Conservation (phyloP, 2,113 vertebrate species). For the Chaetops frenatus region DNA sequence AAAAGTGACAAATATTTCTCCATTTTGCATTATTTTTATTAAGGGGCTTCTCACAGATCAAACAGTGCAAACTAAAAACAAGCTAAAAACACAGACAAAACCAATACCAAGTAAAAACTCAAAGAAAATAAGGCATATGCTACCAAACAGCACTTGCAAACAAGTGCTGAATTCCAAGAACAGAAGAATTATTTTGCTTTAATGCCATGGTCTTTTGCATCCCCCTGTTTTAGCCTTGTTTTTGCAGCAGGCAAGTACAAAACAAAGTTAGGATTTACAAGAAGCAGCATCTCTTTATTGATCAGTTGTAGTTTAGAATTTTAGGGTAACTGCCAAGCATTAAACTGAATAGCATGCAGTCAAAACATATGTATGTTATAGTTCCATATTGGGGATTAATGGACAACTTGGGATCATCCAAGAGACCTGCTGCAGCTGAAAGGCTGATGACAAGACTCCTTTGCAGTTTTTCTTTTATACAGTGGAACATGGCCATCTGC, state of each 20-base stretch:
- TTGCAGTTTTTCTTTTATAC: background rate
- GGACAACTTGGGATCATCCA: background rate
- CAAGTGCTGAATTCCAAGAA: background rate
- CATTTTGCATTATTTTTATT: background rate
- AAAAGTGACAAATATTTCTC: background rate
- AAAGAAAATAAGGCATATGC: background rate
- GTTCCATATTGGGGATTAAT: background rate
- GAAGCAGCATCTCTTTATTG: background rate
- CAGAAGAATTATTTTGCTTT: background rate
- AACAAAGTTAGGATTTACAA: background rate
- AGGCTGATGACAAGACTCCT: background rate
- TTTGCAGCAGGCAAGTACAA: background rate
- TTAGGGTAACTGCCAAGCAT: background rate
- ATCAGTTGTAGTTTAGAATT: background rate
- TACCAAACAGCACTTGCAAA: background rate
- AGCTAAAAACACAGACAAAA: background rate
- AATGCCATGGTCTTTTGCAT: background rate
- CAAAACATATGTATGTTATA: background rate
- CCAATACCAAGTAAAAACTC: background rate
- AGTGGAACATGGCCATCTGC: background rate
- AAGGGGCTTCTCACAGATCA: background rate
- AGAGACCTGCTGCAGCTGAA: background rate
- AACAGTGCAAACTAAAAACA: background rate
- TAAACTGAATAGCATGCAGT: background rate
- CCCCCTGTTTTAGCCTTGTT: background rate